A percentile compares a stretch with the other conserved stretches of the same genome.
Conservation (phyloP, 2,113 vertebrate species). For the Amblyornis subalaris region DNA sequence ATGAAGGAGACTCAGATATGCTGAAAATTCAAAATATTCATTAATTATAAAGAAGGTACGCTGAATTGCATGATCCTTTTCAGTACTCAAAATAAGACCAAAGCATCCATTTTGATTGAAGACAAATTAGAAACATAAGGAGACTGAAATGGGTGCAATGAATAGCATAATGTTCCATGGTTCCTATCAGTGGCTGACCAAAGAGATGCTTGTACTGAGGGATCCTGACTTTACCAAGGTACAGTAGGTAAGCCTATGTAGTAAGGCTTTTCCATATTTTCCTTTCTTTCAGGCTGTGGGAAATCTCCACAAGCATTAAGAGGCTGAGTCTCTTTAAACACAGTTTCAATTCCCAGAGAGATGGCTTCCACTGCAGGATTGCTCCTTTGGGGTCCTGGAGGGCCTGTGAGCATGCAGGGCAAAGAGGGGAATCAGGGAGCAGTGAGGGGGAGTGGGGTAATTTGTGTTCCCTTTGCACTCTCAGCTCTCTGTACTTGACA, state of each 20-base stretch:
- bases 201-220: neutral
- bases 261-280: neutral
- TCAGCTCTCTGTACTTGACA: neutral
- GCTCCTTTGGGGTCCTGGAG: neutral
- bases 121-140: neutral
- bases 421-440: neutral
- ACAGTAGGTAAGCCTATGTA: neutral
- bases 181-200: neutral
- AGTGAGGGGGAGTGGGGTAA: neutral
- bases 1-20: neutral
- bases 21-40: neutral
- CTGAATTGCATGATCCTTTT: neutral
- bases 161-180: fast-evolving
- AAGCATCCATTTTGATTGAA: neutral
- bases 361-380: neutral
- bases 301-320: neutral
- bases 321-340: neutral
- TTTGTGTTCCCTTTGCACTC: neutral
- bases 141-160: neutral
- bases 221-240: neutral
- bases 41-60: neutral
- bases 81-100: neutral
- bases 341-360: neutral
- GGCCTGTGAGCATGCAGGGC: fast-evolving
- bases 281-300: neutral